Evolutionary conservation across 2,888 invertebrate species (phyloP), one percentile per base, ranked within the genome.

Genomic region (Tetheella fluctuosa): DNA sequence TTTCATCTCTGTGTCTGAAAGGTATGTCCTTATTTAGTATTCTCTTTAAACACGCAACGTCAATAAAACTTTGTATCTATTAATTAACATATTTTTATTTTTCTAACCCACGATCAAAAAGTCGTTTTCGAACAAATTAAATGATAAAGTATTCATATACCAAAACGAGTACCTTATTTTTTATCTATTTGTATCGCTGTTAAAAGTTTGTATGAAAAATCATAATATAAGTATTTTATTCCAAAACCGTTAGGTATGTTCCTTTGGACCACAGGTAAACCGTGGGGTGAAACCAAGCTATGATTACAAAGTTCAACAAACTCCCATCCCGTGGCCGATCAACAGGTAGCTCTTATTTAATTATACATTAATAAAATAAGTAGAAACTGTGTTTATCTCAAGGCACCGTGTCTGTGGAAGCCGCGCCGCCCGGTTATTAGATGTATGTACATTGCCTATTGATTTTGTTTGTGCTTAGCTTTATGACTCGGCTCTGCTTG

Each of bases 291-390:
- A 20, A 3, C 20, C 10, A 17, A 20, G 2, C 20, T 48, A 48
- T 10, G 48, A 48, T 48, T 5, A 48, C n/a, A 48, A 20, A 20
- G 48, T 48, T 48, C 48, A 48, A 48, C 3, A 48, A 48, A 48
- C 48, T 20, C 10, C 17, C 20, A 48, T 10, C 8, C 48, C 17
- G 20, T 20, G 48, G 10, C 7, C 10, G 48, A 48, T 48, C 48
- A 20, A 48, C 48, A 48, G 7, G 48, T 48, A 48, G 48, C 48
- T 48, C 48, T 17, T 3, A 42, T 48, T 48, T 48, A 48, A 48
- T 48, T 48, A 48, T 48, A 48, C 48, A 48, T 20, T 48, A 17
- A 48, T 48, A 48, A 48, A 48, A 48, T 48, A 42, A 20, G 48
- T 8, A 48, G 48, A n/a, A 6, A 39, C 34, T 48, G 20, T 48